Evolutionary conservation across 2,113 vertebrate genomes (phyloP).

Genomic region (Bostrychus sinensis): DNA sequence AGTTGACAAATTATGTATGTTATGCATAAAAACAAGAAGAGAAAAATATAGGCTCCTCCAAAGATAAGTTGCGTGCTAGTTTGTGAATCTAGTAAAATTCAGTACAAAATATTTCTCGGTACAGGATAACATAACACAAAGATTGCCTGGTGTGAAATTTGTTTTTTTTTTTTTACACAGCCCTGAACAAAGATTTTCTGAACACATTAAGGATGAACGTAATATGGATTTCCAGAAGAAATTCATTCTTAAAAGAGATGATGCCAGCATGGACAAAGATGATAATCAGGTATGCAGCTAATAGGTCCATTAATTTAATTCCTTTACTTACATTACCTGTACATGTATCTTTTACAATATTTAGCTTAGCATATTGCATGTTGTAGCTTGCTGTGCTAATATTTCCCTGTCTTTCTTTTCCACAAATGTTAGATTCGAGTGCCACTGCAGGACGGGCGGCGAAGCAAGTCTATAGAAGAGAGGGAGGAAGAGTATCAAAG

Average conservation of each 20-base stretch:
- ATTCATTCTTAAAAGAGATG: conserved; percentile 96
- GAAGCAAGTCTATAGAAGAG: conserved; percentile 99
- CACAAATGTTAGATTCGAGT: conserved; percentile 89
- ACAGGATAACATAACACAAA: too few species aligned
- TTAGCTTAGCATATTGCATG: neutral
- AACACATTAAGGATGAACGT: conserved; percentile 98
- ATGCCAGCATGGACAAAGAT: conserved; percentile 97
- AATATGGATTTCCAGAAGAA: conserved; percentile 96
- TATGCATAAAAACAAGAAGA: too few species aligned
- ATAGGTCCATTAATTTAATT: too few species aligned
- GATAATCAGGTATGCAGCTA: conserved; percentile 99
- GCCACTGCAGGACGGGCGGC: conserved; percentile 96
- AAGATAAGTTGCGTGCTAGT: too few species aligned
- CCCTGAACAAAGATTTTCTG: conserved; percentile 97
- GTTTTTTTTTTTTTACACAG: conserved; percentile 65
- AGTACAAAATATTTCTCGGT: too few species aligned
- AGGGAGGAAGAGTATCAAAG: conserved; percentile 98
- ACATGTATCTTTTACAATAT: too few species aligned
- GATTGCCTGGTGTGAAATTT: too few species aligned
- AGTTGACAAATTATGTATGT: too few species aligned
- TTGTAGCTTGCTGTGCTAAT: neutral
- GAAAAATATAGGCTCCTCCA: too few species aligned
- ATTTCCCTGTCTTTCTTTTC: conserved; percentile 2
- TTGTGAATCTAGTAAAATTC: too few species aligned
- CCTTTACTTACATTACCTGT: too few species aligned